Base-by-base conservation (phyloP, 1,140 invertebrate genomes). In the Pectinophora gossypiella region DNA sequence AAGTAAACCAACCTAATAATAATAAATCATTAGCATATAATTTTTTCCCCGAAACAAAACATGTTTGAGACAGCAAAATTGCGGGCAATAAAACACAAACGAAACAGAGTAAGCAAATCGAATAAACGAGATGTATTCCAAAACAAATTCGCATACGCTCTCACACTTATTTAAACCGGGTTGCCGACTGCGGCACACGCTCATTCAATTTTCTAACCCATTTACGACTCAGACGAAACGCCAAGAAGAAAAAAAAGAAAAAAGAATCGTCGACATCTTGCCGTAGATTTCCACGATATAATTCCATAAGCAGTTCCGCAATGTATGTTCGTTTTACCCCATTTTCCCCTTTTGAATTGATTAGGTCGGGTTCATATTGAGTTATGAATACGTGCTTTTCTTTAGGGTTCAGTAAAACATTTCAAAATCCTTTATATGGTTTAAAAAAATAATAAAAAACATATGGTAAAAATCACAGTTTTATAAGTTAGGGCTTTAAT, bases 151-250 rank as follows among this genome's bases (percentile, higher is more conserved):
- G 71, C 59, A 66, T 61, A 76, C 65, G 61, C 64, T 60, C 71
- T 65, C 66, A 67, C 73, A 79, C 70, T 80, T 76, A 78, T 68
- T 73, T 70, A 76, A 71, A 72, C 72, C 57, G 59, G 68, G 64
- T 74, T 68, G 66, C 50, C 68, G 63, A 64, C 63, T 66, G n/a
- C n/a, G 55, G 53, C 53, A 55, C 48, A 56, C 56, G 61, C 63
- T 78, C 72, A 85, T 80, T 85, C 79, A 83, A 85, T 85, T 85
- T 85, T 85, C 79, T 83, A 85, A 85, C 82, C 82, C 77, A 85
- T 85, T 85, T 85, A 78, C 73, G 74, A 75, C 74, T 75, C 81
- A 82, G 81, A 81, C 76, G 67, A 72, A 73, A 69, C 72, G 67
- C 63, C 72, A 65, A 68, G 63, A 67, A 64, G 50, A 55, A 58